phyloP scores from a whole-genome alignment of 2,888 invertebrate genomes.

The Tinea trinotella region DNA sequence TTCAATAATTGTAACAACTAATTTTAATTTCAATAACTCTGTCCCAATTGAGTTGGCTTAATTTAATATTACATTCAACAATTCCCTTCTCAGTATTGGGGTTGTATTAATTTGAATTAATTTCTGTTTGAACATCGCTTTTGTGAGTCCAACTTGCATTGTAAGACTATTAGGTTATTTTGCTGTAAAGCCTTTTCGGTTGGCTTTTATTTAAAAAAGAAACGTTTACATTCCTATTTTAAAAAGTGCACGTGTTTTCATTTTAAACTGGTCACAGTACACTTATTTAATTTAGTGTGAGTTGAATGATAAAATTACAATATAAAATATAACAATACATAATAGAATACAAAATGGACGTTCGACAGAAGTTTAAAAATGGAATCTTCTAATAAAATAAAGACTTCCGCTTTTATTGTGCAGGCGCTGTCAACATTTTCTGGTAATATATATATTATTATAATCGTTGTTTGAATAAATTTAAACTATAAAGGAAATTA shows the following conservation, averaged over 20 bases:
- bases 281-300: background rate
- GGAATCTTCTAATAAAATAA: constrained; percentile 3
- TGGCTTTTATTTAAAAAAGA: too few species aligned
- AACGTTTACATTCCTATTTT: too few species aligned
- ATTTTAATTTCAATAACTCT: constrained; percentile 6
- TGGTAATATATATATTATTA: too few species aligned
- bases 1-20: background rate
- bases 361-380: background rate
- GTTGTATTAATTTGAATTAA: constrained; percentile 52
- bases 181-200: too few species aligned
- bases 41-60: background rate
- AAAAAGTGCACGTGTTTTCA: too few species aligned
- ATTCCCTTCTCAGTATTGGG: constrained; percentile 24
- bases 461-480: too few species aligned
- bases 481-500: too few species aligned
- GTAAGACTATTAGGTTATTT: background rate
- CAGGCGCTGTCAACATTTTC: background rate
- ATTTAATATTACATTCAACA: constrained; percentile 9
- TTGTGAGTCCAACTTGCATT: background rate
- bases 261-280: too few species aligned
- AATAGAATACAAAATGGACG: background rate
- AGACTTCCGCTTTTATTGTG: constrained; percentile 6
- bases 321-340: background rate
- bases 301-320: background rate
- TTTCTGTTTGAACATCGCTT: constrained; percentile 25